Base-by-base conservation (phyloP, 1,140 invertebrate genomes). In the Sycophila sp. region DNA sequence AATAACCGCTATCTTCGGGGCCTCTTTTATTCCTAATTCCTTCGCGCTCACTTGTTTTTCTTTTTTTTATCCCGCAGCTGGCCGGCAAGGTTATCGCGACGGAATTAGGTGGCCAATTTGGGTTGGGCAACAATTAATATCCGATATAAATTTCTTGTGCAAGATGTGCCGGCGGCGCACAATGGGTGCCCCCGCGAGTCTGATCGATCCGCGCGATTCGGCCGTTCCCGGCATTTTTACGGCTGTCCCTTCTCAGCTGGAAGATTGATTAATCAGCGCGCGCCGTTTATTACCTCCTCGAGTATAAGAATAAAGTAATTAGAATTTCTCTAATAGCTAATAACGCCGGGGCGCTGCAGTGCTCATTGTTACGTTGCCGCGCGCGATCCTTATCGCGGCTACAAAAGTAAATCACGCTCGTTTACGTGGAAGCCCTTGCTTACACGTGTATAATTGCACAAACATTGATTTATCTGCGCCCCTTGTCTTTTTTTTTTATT, bases 1-100 rank as follows among this genome's bases (percentile, higher is more conserved):
- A 85, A 86, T 86, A 85, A 85, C 82, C 80, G 80, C 51, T 45
- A 34, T 58, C 65, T 40, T 45, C 30, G 59, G 22, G 13, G 15
- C 47, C 34, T 26, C 69, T 73, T 74, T 77, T 71, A 69, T 69
- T 56, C 70, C 62, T 72, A 72, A n/a, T n/a, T n/a, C 55, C 69
- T 69, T 58, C 70, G 73, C 47, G 56, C 13, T 36, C 26, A 74
- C 75, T 24, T 6, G 45, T 42, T 51, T 60, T 45, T 58, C 22
- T 47, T 32, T 55, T 45, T 56, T 26, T 47, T 13, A 36, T 58
- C 24, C 38, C 19, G 32, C n/a, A 15, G 38, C 11, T 40, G 13
- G 11, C n/a, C 13, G 38, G 38, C 17, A 45, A 45, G 19, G 17
- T 22, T n/a, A n/a, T n/a, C n/a, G n/a, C n/a, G n/a, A n/a, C n/a